phyloP scores from a whole-genome alignment of 2,888 invertebrate genomes.

The Xestia xanthographa region DNA sequence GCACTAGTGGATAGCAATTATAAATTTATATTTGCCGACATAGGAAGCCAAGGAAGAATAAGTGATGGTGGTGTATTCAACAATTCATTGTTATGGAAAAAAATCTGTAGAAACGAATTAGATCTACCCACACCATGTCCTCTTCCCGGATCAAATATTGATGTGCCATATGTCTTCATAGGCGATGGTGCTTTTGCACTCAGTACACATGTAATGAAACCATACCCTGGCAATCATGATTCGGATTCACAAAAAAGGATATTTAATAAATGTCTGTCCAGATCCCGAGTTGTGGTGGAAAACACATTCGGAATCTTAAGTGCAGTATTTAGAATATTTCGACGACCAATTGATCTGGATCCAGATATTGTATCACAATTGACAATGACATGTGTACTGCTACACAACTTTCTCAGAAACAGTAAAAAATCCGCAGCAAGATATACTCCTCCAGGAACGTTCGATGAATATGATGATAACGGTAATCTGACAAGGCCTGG shows the following conservation, averaged over 20 bases:
- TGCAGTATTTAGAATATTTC: slow-evolving; percentile 67
- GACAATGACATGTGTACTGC: slow-evolving; percentile 70
- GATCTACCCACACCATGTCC: slow-evolving; percentile 65
- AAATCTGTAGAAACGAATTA: slow-evolving; percentile 58
- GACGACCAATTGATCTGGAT: slow-evolving; percentile 58
- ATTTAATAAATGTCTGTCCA: slow-evolving; percentile 63
- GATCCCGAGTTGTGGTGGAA: slow-evolving; percentile 64
- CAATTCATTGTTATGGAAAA: slow-evolving; percentile 66
- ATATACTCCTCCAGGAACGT: slow-evolving; percentile 62
- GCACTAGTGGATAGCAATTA: slow-evolving; percentile 71
- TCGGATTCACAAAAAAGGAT: slow-evolving; percentile 62
- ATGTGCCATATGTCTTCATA: slow-evolving; percentile 70
- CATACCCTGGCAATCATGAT: slow-evolving; percentile 67
- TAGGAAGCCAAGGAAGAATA: slow-evolving; percentile 54
- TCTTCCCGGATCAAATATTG: slow-evolving; percentile 61
- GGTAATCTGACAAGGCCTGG: slow-evolving; percentile 49
- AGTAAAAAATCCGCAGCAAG: slow-evolving; percentile 44
- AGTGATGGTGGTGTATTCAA: slow-evolving; percentile 50
- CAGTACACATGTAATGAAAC: slow-evolving; percentile 68
- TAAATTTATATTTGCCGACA: slow-evolving; percentile 66
- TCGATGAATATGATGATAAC: slow-evolving; percentile 56
- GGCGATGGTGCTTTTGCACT: slow-evolving; percentile 71
- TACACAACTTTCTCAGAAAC: slow-evolving; percentile 66
- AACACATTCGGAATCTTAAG: slow-evolving; percentile 66
- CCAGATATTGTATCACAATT: slow-evolving; percentile 64